phyloP scores from a whole-genome alignment of 2,888 invertebrate genomes.

The Rotaria magnacalcarata region DNA sequence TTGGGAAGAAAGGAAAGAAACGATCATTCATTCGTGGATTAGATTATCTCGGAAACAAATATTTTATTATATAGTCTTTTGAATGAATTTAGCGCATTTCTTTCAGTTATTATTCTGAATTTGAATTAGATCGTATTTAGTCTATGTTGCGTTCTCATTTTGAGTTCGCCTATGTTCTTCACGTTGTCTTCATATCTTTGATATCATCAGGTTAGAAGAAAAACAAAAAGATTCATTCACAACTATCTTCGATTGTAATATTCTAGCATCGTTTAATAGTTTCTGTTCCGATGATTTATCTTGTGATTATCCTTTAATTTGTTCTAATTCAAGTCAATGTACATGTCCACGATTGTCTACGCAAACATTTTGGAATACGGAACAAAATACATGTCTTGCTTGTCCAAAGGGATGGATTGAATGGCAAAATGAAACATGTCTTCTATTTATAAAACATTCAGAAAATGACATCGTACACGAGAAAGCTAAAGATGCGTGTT shows the following conservation, averaged over 20 bases:
- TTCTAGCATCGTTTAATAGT: neutral
- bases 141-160: conserved; percentile 4
- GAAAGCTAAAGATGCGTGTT: neutral
- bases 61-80: too few relatives aligned
- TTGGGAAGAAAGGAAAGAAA: neutral
- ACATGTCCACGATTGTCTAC: neutral
- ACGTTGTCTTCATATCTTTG: neutral
- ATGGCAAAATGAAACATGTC: neutral
- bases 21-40: too few relatives aligned
- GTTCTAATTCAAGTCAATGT: neutral
- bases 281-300: neutral
- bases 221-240: too few relatives aligned
- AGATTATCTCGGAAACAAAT: too few relatives aligned
- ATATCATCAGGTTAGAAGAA: neutral
- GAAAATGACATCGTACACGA: neutral
- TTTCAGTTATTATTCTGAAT: neutral
- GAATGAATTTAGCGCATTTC: neutral
- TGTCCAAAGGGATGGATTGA: neutral
- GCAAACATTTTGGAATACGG: neutral
- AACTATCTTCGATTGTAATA: neutral
- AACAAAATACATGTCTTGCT: neutral
- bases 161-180: neutral
- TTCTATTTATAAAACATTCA: neutral
- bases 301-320: neutral
- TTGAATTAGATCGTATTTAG: neutral